Evolutionary conservation across 2,113 vertebrate species (phyloP), one percentile per base, ranked within the genome.

Genomic region (Pao palembangensis): DNA sequence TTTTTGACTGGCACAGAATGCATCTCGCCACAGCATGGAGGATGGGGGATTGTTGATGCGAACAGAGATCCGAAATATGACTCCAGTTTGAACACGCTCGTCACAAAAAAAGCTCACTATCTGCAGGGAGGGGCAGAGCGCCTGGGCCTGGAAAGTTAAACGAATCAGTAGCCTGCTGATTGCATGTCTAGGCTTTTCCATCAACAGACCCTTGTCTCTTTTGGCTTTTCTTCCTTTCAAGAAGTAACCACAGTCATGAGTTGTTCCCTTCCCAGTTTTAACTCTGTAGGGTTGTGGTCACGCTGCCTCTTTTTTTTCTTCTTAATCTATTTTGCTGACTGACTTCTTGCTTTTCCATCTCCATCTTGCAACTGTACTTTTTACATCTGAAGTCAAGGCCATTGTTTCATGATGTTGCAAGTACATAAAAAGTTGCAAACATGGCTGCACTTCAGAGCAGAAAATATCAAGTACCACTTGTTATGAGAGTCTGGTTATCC

Each of bases 81-180:
- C 59, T 81, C 71, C 41, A 77, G 86, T 88, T 82, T 23, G 54
- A 79, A 86, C 75, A 77, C 4, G 76, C 61, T 75, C 77, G 17
- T 61, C 48, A 69, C 69, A 76, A 83, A 81, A 79, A 80, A 67
- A 71, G 66, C 61, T 64, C 51, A 42, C 61, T 17, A 25, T 60
- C 67, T 69, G 13, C 3, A 58, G 75, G 77, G 76, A 60, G 60
- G 58, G 65, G 77, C 19, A 11, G 48, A 41, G 57, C 64, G 49
- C 44, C 38, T 44, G 0, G 76, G 81, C 76, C 79, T 78, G 79
- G 81, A 85, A 84, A 85, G 67, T 82, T 85, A 78, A 82, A 73
- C 72, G 69, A 84, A 83, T 78, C 73, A 83, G 78, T 51, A 74
- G 71, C 73, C 69, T 15, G 52, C 59, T 76, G 71, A 87, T 82